These are phyloP conservation scores for Caenorhabditis afra DNA, from an alignment of 2,888 invertebrate species.

Conservation along the genomic window DNA sequence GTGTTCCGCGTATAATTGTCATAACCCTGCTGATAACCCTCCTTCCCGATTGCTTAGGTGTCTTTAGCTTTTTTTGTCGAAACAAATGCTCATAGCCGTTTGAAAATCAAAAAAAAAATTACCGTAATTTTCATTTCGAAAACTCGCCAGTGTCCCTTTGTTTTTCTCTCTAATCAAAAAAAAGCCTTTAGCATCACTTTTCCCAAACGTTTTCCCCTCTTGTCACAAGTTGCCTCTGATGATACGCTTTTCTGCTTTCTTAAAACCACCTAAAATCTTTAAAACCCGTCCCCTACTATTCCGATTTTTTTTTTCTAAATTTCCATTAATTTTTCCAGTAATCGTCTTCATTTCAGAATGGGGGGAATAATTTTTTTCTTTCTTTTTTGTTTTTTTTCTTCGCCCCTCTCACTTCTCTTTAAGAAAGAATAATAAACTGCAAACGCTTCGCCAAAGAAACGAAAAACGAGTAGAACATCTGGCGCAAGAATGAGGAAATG, in stretches of 20 bases:
- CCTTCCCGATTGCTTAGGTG: neutral
- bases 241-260: slow-evolving; percentile 35
- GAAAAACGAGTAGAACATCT: slow-evolving; percentile 31
- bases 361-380: too few species aligned
- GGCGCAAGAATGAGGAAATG: slow-evolving; percentile 15
- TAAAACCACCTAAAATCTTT: slow-evolving; percentile 6
- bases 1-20: slow-evolving; percentile 20
- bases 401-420: neutral
- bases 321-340: too few species aligned
- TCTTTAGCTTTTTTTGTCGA: slow-evolving; percentile 3
- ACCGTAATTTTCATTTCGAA: neutral
- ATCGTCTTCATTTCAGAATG: too few species aligned
- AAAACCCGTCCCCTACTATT: slow-evolving; percentile 5
- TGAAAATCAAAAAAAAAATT: slow-evolving; percentile 15
- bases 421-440: slow-evolving; percentile 39
- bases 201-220: neutral
- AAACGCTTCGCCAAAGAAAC: slow-evolving; percentile 44
- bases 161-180: slow-evolving; percentile 16
- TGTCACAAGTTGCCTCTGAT: slow-evolving; percentile 40
- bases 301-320: too few species aligned
- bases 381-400: neutral
- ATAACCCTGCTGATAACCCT: slow-evolving; percentile 3
- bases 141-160: slow-evolving; percentile 3
- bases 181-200: slow-evolving; percentile 2
- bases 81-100: slow-evolving; percentile 23